Conservation (phyloP, 2,113 vertebrate genomes). For the Psilopsiagon aurifrons region DNA sequence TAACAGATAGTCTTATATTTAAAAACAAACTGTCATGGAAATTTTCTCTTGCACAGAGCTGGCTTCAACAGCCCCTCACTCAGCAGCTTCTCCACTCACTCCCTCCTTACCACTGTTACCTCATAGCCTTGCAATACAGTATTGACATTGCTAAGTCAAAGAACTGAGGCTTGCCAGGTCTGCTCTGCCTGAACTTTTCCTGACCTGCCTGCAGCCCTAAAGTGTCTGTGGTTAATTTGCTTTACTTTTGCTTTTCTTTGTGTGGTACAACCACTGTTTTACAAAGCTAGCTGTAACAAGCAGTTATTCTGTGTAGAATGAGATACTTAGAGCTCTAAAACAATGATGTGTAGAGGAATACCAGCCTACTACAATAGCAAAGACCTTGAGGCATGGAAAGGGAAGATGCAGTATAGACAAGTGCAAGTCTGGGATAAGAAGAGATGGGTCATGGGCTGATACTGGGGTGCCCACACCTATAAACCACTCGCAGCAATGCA, state of each 20-base stretch:
- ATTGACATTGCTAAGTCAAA: neutral
- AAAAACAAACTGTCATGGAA: neutral
- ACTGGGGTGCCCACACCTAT: neutral
- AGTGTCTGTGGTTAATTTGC: neutral
- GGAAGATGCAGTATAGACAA: neutral
- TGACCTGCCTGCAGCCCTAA: neutral
- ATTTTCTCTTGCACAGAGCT: neutral
- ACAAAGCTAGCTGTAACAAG: neutral
- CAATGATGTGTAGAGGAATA: neutral
- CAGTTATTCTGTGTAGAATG: neutral
- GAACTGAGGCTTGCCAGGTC: neutral
- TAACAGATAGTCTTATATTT: neutral
- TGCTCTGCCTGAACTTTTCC: neutral
- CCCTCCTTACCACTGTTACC: neutral
- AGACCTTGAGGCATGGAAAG: neutral
- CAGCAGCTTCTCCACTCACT: neutral
- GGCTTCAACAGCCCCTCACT: neutral
- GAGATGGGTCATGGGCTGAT: neutral
- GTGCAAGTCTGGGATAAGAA: neutral
- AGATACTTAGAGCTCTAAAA: neutral
- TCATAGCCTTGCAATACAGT: accelerated
- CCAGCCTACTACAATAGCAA: neutral
- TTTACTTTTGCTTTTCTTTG: neutral
- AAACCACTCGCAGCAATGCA: neutral
- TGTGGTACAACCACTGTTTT: neutral